Percentiles rank a stretch among this genome's conserved stretches.
phyloP scores from a whole-genome alignment of 2,797 vertebrate genomes.

The Lateolabrax maculatus region DNA sequence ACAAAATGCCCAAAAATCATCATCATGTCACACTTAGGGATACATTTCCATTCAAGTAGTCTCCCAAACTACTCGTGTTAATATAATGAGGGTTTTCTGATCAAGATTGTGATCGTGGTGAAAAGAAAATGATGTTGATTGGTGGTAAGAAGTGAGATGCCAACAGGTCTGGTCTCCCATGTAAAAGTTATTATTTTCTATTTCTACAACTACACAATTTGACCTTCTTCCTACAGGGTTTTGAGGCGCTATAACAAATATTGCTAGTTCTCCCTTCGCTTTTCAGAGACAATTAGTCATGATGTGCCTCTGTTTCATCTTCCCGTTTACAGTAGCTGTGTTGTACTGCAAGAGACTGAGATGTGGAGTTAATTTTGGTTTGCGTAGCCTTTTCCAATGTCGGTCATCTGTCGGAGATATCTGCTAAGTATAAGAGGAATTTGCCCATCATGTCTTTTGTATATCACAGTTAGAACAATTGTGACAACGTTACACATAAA shows the following conservation, averaged over 20 bases:
- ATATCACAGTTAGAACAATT: too few species aligned
- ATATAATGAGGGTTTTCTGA: not conserved
- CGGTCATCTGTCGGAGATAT: too few species aligned
- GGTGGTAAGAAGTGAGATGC: not conserved
- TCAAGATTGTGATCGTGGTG: not conserved
- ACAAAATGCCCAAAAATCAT: not conserved
- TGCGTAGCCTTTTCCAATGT: too few species aligned
- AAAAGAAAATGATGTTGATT: not conserved
- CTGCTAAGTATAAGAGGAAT: too few species aligned
- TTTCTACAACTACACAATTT: not conserved
- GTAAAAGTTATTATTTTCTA: not conserved
- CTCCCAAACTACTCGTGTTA: not conserved
- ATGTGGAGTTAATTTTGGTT: too few species aligned
- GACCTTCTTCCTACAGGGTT: not conserved
- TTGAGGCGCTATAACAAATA: not conserved
- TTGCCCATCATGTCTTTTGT: too few species aligned
- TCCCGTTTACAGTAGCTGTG: too few species aligned
- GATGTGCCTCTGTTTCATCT: too few species aligned
- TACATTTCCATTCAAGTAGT: slow-evolving; percentile 3
- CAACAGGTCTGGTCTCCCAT: not conserved
- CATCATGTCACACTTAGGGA: not conserved
- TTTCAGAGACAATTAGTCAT: not conserved
- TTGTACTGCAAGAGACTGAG: too few species aligned
- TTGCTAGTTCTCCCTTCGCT: not conserved
- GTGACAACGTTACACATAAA: not conserved